phyloP scores from a whole-genome alignment of 2,888 invertebrate species.

The Cheilosia vulpina region DNA sequence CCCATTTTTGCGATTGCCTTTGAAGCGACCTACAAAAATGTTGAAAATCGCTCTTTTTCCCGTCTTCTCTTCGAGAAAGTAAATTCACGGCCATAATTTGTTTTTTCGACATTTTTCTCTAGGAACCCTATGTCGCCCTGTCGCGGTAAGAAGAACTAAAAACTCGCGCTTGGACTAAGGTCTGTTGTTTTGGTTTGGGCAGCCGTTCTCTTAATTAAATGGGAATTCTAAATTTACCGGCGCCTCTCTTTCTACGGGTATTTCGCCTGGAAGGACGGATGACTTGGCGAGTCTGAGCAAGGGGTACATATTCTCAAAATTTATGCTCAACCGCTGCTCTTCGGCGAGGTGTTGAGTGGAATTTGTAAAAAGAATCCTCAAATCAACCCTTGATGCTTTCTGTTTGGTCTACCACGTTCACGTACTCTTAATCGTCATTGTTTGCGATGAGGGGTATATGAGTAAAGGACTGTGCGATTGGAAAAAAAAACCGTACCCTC shows the following conservation, averaged over 20 bases:
- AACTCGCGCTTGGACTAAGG: too few species aligned
- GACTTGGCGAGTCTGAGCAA: background rate
- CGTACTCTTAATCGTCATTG: constrained; percentile 17
- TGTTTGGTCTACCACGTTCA: background rate
- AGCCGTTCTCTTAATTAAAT: constrained; percentile 20
- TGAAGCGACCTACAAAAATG: constrained; percentile 63
- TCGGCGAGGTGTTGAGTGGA: constrained; percentile 26
- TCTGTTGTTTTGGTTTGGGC: too few species aligned
- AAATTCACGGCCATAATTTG: constrained; percentile 41
- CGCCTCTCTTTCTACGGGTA: background rate
- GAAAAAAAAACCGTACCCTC: background rate
- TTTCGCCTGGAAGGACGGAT: constrained; percentile 17
- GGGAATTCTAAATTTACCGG: background rate
- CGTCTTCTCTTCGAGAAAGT: constrained; percentile 4
- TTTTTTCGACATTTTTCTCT: background rate
- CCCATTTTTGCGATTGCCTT: constrained; percentile 54
- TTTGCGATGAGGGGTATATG: background rate
- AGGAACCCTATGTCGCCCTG: background rate
- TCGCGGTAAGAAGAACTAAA: too few species aligned
- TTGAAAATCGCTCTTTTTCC: background rate
- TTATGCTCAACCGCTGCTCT: constrained; percentile 20
- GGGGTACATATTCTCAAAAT: background rate
- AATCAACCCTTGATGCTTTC: background rate
- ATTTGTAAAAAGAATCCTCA: background rate
- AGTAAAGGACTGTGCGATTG: background rate